These are phyloP conservation scores for Montipora capitata DNA, from an alignment of 92 coral and sea anemone species.

Conservation along the genomic window DNA sequence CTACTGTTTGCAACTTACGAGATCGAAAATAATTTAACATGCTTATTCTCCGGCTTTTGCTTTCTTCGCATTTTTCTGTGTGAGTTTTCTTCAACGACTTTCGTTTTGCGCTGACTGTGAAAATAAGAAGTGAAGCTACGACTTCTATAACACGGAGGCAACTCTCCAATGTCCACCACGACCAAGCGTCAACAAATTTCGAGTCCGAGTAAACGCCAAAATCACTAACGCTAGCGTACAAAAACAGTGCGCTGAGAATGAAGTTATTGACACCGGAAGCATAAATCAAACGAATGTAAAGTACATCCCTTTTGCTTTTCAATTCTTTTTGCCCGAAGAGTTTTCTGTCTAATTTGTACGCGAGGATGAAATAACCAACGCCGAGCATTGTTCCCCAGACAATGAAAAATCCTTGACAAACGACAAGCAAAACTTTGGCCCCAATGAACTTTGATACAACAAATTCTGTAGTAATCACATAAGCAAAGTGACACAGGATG, in stretches of 20 bases:
- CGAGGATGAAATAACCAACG: slow-evolving; percentile 42
- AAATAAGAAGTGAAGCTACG: slow-evolving; percentile 35
- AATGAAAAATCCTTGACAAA: slow-evolving; percentile 49
- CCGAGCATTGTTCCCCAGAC: slow-evolving; percentile 65
- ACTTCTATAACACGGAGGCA: slow-evolving; percentile 46
- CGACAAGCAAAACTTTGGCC: slow-evolving; percentile 53
- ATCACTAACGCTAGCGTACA: slow-evolving; percentile 43
- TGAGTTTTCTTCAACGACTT: slow-evolving; percentile 20
- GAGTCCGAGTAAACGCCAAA: slow-evolving; percentile 57
- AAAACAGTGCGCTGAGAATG: slow-evolving; percentile 15
- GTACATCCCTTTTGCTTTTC: slow-evolving; percentile 19
- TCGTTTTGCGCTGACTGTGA: slow-evolving; percentile 61
- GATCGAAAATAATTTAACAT: no score
- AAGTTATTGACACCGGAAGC: slow-evolving; percentile 56
- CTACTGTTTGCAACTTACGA: no score
- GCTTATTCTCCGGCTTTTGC: no score
- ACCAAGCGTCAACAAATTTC: slow-evolving; percentile 43
- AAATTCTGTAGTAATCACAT: slow-evolving; percentile 30
- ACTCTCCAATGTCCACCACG: slow-evolving; percentile 57
- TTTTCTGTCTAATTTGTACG: slow-evolving; percentile 26
- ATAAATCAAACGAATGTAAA: slow-evolving; percentile 54
- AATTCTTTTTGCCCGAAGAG: slow-evolving; percentile 43
- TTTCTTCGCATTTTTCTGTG: not conserved
- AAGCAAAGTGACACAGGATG: slow-evolving; percentile 29
- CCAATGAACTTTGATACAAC: slow-evolving; percentile 37